A percentile compares a stretch with the other conserved stretches of the same genome.
Conservation (phyloP, 1,140 invertebrate species). For the Brachionus sp. region DNA sequence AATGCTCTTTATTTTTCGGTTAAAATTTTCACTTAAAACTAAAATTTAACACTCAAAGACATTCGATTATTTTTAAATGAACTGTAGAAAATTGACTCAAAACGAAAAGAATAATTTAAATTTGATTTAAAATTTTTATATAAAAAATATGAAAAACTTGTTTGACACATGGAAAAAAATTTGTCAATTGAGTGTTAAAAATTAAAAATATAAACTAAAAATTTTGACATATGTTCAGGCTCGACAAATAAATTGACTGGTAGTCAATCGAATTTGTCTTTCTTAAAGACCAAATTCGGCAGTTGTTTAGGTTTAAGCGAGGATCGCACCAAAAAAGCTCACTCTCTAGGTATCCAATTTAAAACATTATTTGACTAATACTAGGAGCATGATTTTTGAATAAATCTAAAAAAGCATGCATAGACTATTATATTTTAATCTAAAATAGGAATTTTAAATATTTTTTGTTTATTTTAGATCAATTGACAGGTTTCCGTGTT, state of each 20-base stretch:
- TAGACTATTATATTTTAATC: background rate
- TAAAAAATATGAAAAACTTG: no score
- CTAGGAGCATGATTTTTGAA: background rate
- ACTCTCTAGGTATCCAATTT: background rate
- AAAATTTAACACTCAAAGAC: background rate
- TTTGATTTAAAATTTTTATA: background rate
- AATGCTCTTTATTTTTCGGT: background rate
- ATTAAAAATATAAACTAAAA: background rate
- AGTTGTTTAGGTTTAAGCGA: slow-evolving; percentile 43
- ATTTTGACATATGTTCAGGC: background rate
- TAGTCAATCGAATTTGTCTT: slow-evolving; percentile 44
- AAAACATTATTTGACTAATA: background rate
- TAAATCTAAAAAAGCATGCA: background rate
- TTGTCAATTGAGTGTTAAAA: background rate
- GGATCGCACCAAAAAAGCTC: background rate
- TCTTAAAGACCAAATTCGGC: slow-evolving; percentile 37
- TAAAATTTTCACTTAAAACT: background rate
- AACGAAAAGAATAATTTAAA: background rate
- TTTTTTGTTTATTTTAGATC: background rate
- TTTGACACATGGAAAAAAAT: no score
- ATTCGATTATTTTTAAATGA: background rate
- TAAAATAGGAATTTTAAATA: background rate
- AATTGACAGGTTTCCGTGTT: background rate
- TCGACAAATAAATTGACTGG: slow-evolving; percentile 10
- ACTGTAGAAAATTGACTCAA: background rate